Base-by-base conservation (phyloP, 2,797 vertebrate species). In the Epinephelus awoara region DNA sequence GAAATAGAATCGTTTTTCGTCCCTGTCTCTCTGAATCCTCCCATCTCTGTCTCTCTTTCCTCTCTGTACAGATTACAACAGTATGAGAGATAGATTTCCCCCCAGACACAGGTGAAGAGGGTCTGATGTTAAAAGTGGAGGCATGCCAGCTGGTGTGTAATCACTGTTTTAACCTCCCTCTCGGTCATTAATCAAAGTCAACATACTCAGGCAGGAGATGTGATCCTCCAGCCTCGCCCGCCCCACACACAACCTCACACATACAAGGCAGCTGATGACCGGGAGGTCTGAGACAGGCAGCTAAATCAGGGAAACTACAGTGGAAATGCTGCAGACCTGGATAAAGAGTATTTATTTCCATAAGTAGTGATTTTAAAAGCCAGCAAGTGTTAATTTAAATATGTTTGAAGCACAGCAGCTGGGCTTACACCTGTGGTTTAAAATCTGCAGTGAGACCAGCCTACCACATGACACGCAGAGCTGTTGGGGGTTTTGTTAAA, bases 151-250 rank as follows among this genome's bases (percentile, higher is more conserved):
- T 86, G 88, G 82, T 85, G 85, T 80, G 85, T 87, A 93, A 93
- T 91, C 92, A 91, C 91, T 86, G 87, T 85, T 93, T 91, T 87
- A 91, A 91, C 89, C 89, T 89, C 82, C 82, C 75, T 87, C 69
- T 59, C 49, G 9, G 79, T 77, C 88, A 92, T 93, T 93, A 86
- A 93, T 94, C 92, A 91, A 88, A 87, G 88, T 89, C 87, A 92
- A 65, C 67, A 72, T 25, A 58, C 63, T 75, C 55, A 27, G 70
- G 66, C 68, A 61, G 80, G 65, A 79, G 83, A 83, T 70, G 84
- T 63, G 75, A 87, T 85, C 77, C 79, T 67, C 66, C 44, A 77
- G 80, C 74, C 71, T 79, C 27, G 54, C 51, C 55, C 71, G 50
- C 73, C 27, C 49, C 58, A 47, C 64, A 47, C 64, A 17, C 56